These are phyloP conservation scores for Harmothoe impar DNA, from an alignment of 2,888 invertebrate species.

Conservation along the genomic window DNA sequence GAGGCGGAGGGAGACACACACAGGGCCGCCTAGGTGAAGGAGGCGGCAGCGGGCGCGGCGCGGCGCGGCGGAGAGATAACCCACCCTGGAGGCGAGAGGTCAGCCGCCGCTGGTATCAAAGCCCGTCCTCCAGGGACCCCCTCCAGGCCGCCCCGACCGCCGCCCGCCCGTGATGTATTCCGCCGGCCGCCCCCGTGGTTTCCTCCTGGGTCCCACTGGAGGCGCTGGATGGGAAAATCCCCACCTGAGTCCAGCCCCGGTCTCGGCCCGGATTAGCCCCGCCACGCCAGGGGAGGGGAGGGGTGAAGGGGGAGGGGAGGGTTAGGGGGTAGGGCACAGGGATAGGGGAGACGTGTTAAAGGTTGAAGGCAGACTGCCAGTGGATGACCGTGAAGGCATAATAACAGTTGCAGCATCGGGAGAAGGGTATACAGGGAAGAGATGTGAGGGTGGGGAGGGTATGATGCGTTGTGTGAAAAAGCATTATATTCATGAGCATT, in stretches of 20 bases:
- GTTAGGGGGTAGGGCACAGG: neutral
- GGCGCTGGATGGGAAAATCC: slow-evolving; percentile 59
- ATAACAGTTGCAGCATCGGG: too few relatives aligned
- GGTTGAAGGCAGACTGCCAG: neutral
- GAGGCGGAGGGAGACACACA: neutral
- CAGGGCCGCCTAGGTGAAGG: neutral
- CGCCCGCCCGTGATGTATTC: slow-evolving; percentile 55
- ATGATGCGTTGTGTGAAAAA: too few relatives aligned
- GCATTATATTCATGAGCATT: too few relatives aligned
- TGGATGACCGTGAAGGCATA: too few relatives aligned
- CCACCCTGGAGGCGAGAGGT: slow-evolving; percentile 37
- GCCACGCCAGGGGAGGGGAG: neutral
- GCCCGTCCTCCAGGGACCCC: neutral
- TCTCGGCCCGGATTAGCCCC: slow-evolving; percentile 8
- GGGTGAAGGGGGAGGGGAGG: neutral
- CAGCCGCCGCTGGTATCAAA: slow-evolving; percentile 34
- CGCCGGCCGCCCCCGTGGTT: slow-evolving; percentile 48
- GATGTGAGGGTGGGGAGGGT: too few relatives aligned
- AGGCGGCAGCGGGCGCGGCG: neutral
- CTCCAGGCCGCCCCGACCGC: neutral
- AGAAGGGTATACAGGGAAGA: too few relatives aligned
- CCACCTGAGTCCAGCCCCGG: slow-evolving; percentile 56
- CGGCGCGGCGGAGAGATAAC: slow-evolving; percentile 55
- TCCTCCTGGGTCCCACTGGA: slow-evolving; percentile 59
- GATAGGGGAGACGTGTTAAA: neutral